Base-by-base conservation (phyloP, 2,888 invertebrate species). In the Diloba caeruleocephala region DNA sequence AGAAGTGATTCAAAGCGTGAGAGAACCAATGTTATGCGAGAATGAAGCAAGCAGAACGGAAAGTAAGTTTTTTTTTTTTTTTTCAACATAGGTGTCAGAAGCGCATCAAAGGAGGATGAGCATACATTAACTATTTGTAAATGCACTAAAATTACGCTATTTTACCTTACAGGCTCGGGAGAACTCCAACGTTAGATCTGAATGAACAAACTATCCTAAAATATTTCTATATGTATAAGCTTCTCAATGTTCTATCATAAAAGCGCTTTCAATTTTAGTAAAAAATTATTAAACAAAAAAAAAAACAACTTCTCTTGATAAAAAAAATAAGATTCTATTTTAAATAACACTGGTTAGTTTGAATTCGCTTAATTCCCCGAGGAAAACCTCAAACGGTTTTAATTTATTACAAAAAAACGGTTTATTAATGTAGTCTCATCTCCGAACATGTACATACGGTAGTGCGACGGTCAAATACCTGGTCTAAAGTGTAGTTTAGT, bases 21-120 rank as follows among this genome's bases (percentile, higher is more conserved):
- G 60, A 45, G 46, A 74, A 81, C 70, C 39, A 71, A 77, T 72
- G 68, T 79, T 76, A 85, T 76, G 87, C 83, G 74, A 84, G 86
- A 88, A 83, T 75, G 87, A 87, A 87, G 85, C 87, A 87, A 85
- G 83, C 82, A 55, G 76, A 86, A 73, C 41, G 41, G 48, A 74
- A 59, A 42, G 32, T 37, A 41, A 44, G 12, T 48, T 66, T 61
- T 45, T 60, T 15, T 46, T 14, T 46, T 37, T 17, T 23, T 5
- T 9, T 26, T 31, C 39, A 63, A 14, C 5, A 50, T 26, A 42
- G 17, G 23, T 6, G n/a, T 14, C 10, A 14, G 60, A 62, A 46
- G 21, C 34, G 17, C 26, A 53, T 65, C 14, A 9, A 7, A 6
- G 7, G 37, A 53, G 61, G 68, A 62, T 62, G 61, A 62, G 67